phyloP scores from a whole-genome alignment of 2,113 vertebrate species.

The Bubo scandiacus region DNA sequence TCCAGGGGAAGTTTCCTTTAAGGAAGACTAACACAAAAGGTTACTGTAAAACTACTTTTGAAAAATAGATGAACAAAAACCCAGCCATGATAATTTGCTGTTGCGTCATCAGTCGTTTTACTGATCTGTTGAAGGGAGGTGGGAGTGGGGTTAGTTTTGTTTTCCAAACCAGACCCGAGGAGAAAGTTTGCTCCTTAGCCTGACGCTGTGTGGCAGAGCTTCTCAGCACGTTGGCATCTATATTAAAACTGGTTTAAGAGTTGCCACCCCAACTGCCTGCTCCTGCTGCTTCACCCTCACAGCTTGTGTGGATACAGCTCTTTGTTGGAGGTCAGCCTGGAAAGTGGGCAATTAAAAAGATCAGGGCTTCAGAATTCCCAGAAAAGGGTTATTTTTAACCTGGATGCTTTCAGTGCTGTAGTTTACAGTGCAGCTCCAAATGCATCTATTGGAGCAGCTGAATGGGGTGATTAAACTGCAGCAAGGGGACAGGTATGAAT shows the following conservation, averaged over 20 bases:
- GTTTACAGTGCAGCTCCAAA: background rate
- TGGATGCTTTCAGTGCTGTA: background rate
- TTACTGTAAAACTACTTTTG: background rate
- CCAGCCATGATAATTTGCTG: rapidly evolving
- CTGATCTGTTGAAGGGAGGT: background rate
- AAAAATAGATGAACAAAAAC: background rate
- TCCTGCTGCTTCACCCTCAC: background rate
- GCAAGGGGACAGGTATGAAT: background rate
- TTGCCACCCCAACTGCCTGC: background rate
- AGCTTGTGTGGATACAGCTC: background rate
- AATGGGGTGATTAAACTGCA: background rate
- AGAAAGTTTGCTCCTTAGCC: background rate
- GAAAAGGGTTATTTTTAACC: background rate
- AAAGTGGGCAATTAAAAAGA: background rate
- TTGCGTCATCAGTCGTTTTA: background rate
- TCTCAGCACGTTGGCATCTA: background rate
- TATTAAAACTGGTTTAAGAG: background rate
- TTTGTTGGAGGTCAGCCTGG: background rate
- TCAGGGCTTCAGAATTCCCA: background rate
- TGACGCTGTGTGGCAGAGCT: background rate
- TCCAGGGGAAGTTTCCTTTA: background rate
- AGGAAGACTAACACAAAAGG: background rate
- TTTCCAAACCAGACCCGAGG: background rate
- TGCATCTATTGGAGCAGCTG: background rate
- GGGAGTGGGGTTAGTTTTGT: background rate